Percentiles rank a stretch among this genome's conserved stretches.
Conservation (phyloP, 2,888 invertebrate genomes). For the Ectropis crepuscularia region DNA sequence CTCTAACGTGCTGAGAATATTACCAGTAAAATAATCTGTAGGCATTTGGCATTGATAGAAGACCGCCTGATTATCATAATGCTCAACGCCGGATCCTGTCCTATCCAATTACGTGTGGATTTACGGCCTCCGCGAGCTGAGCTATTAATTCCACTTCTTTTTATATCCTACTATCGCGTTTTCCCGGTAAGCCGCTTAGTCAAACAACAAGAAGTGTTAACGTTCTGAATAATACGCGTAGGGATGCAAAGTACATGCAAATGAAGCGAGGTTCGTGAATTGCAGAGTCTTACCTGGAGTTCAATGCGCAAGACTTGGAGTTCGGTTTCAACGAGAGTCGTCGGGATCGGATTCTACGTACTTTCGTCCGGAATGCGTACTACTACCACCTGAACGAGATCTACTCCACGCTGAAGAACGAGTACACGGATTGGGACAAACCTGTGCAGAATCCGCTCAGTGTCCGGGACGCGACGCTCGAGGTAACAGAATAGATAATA, state of each 20-base stretch:
- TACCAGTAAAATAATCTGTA: slow-evolving; percentile 33
- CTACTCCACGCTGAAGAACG: slow-evolving; percentile 96
- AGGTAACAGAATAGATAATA: slow-evolving; percentile 67
- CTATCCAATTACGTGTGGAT: slow-evolving; percentile 50
- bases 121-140: slow-evolving; percentile 49
- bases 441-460: slow-evolving; percentile 94
- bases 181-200: slow-evolving; percentile 35
- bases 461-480: slow-evolving; percentile 93
- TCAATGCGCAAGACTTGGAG: slow-evolving; percentile 93
- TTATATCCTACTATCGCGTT: slow-evolving; percentile 41
- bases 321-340: slow-evolving; percentile 96
- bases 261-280: slow-evolving; percentile 53
- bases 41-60: slow-evolving; percentile 42
- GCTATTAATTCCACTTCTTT: slow-evolving; percentile 48
- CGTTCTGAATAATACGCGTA: slow-evolving; percentile 44
- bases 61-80: slow-evolving; percentile 44
- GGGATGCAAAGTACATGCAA: slow-evolving; percentile 65
- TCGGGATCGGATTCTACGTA: slow-evolving; percentile 93
- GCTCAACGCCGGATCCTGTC: slow-evolving; percentile 38
- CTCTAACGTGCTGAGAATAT: slow-evolving; percentile 30
- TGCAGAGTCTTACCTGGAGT: slow-evolving; percentile 92
- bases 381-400: slow-evolving; percentile 98
- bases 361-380: slow-evolving; percentile 97
- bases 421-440: slow-evolving; percentile 98
- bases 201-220: slow-evolving; percentile 41